Evolutionary conservation across 2,797 vertebrate species (phyloP).

Genomic region (Sebastes taczanowskii): DNA sequence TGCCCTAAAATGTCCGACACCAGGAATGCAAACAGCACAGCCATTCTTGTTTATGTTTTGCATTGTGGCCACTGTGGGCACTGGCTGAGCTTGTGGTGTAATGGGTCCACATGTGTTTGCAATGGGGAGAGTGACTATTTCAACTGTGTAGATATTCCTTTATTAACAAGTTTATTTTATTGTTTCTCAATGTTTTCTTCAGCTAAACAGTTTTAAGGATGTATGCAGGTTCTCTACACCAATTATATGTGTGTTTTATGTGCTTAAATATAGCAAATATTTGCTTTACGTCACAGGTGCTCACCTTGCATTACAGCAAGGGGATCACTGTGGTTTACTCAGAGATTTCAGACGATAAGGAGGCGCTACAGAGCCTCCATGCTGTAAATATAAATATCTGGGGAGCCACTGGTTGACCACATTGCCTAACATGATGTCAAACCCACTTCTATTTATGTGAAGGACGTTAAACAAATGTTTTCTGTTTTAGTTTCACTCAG

Average conservation of each 20-base stretch:
- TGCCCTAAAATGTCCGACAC: slow-evolving; percentile 71
- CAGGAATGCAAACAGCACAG: slow-evolving; percentile 78
- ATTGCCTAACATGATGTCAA: slow-evolving; percentile 32
- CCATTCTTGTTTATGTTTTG: slow-evolving; percentile 77
- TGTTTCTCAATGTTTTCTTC: neutral
- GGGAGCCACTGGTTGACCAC: slow-evolving; percentile 25
- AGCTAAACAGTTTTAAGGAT: neutral
- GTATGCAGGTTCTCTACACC: neutral
- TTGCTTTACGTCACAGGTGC: neutral
- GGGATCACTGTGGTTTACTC: slow-evolving; percentile 19
- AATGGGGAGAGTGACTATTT: slow-evolving; percentile 13
- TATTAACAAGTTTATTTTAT: slow-evolving; percentile 26
- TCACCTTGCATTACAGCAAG: neutral
- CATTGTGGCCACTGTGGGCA: slow-evolving; percentile 63
- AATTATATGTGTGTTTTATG: neutral
- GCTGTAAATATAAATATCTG: slow-evolving; percentile 37
- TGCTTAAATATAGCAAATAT: neutral
- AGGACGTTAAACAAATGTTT: slow-evolving; percentile 26
- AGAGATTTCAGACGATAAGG: slow-evolving; percentile 12
- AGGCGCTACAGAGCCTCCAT: slow-evolving; percentile 14
- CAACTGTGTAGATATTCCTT: slow-evolving; percentile 15
- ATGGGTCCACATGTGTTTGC: slow-evolving; percentile 55
- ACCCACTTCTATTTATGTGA: slow-evolving; percentile 39
- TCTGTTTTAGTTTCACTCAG: neutral
- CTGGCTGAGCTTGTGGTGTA: slow-evolving; percentile 48